Evolutionary conservation across 1,140 invertebrate genomes (phyloP), one percentile per base, ranked within the genome.

Genomic region (Papilio aristodemus): DNA sequence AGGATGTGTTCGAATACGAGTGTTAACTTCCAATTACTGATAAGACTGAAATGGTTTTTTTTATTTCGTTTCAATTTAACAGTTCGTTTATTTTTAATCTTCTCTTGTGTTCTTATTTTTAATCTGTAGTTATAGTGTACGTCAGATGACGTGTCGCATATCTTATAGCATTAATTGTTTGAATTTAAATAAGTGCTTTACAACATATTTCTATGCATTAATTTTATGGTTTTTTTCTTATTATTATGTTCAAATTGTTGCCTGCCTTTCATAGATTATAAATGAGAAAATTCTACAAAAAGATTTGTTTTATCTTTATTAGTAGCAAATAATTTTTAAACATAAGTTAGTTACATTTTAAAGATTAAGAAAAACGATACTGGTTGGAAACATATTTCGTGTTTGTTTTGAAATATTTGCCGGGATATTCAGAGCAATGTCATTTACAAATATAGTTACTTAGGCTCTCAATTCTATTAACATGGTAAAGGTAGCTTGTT

Each of bases 361-460:
- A 46, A 46, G 43, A 46, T 46, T 46, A 46, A 46, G 43, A 46
- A 46, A 46, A 46, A 46, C 43, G 43, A 46, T 19, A 19, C 43
- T 46, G 43, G 14, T 46, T 36, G 57, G 27, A 59, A 59, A 54
- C 10, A 8, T 54, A 37, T 41, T 41, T 25, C 19, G n/a, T n/a
- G n/a, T n/a, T n/a, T n/a, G n/a, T n/a, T n/a, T n/a, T n/a, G n/a
- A n/a, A n/a, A n/a, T 41, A 0, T 64, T 25, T 66, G 43, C 43
- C 60, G 60, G 68, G 60, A 63, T 70, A 0, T 57, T 63, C 32
- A 43, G 60, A 70, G 59, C 68, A 70, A 70, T 70, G 36, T 64
- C 62, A 60, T 25, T 69, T 43, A 69, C 11, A 64, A 32, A 13
- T n/a, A 54, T 13, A 64, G 22, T 38, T 25, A 41, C 19, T 64